Percentiles rank a stretch among this genome's conserved stretches.
phyloP scores from a whole-genome alignment of 92 coral and sea anemone genomes.

The Desmophyllum pertusum region DNA sequence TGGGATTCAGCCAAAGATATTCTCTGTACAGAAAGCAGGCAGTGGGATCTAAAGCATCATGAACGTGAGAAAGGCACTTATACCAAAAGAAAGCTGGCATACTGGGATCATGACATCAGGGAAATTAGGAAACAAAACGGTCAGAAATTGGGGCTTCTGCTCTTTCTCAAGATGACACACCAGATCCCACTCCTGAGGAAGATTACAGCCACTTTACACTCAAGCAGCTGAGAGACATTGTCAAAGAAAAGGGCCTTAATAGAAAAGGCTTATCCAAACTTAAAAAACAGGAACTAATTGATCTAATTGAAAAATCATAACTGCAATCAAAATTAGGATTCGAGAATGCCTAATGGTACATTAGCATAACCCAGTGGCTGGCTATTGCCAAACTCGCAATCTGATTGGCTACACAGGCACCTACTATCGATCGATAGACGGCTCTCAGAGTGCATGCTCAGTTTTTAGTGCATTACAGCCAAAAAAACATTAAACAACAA shows the following conservation, averaged over 20 bases:
- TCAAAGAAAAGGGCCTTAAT: constrained; percentile 54
- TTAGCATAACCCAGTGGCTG: too few relatives aligned
- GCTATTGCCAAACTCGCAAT: too few relatives aligned
- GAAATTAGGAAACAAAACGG: constrained; percentile 17
- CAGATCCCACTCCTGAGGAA: constrained; percentile 41
- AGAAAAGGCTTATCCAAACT: constrained; percentile 68
- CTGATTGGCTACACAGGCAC: too few relatives aligned
- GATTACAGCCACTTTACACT: constrained; percentile 32
- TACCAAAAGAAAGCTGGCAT: constrained; percentile 49
- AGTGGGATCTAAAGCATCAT: constrained; percentile 39
- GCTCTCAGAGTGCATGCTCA: too few relatives aligned
- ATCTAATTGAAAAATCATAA: constrained; percentile 32
- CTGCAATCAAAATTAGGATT: too few relatives aligned
- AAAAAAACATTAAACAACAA: too few relatives aligned
- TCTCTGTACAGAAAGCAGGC: constrained; percentile 49
- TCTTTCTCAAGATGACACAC: neutral
- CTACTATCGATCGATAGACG: too few relatives aligned
- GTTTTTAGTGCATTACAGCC: too few relatives aligned
- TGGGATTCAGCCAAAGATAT: constrained; percentile 68
- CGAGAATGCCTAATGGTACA: too few relatives aligned
- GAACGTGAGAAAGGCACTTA: constrained; percentile 51
- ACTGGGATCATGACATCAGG: constrained; percentile 48
- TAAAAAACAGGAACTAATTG: constrained; percentile 58
- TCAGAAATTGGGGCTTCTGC: neutral
- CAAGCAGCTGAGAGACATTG: constrained; percentile 53